phyloP scores from a whole-genome alignment of 2,888 invertebrate species.

The Agrenia bidenticulata region DNA sequence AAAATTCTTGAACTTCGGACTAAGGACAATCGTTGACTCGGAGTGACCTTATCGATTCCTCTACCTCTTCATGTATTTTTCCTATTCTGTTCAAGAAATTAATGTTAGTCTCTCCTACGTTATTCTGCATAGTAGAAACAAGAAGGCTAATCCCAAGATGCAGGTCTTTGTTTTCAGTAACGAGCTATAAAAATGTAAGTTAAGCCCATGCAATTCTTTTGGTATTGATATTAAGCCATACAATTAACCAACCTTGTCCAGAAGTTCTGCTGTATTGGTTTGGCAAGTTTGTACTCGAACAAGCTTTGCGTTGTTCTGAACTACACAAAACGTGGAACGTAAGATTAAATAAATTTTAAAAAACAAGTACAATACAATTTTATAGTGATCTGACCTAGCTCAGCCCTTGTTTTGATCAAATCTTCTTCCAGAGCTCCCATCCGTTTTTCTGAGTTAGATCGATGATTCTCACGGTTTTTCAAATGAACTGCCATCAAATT shows the following conservation, averaged over 20 bases:
- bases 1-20: too few species aligned
- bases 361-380: too few species aligned
- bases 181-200: conserved; percentile 13
- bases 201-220: neutral
- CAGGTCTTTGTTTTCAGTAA: conserved; percentile 28
- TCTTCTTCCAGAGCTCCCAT: conserved; percentile 30
- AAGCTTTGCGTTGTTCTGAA: conserved; percentile 30
- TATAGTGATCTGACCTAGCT: conserved; percentile 23
- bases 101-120: conserved; percentile 8
- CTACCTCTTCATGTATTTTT: neutral
- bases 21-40: neutral
- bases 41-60: neutral
- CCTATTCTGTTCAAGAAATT: neutral
- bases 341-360: neutral
- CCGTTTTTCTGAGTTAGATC: conserved; percentile 1
- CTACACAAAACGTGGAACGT: conserved; percentile 17
- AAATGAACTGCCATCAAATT: conserved; percentile 20
- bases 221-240: neutral
- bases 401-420: conserved; percentile 24
- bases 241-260: conserved; percentile 26
- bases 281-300: conserved; percentile 7
- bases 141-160: conserved; percentile 21
- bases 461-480: conserved; percentile 20
- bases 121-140: conserved; percentile 6
- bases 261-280: conserved; percentile 14